A percentile compares a stretch with the other conserved stretches of the same genome.
Evolutionary conservation across 2,113 vertebrate genomes (phyloP).

Genomic region (Rhinopithecus roxellana): DNA sequence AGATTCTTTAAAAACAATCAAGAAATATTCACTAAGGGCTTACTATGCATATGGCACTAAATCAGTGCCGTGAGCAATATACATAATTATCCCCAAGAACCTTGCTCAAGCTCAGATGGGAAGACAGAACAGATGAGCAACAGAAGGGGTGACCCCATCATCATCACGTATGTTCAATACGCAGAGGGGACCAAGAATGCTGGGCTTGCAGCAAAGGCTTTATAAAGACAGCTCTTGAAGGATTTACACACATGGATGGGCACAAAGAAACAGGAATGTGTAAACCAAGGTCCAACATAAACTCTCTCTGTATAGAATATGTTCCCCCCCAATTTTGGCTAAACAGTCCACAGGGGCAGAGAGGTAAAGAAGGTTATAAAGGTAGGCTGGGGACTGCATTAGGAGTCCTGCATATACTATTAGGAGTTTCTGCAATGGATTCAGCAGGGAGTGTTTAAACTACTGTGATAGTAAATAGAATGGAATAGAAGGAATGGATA

Average conservation of each 20-base stretch:
- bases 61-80: neutral
- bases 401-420: too few relatives aligned
- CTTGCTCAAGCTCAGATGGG: neutral
- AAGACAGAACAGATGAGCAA: neutral
- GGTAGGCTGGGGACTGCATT: neutral
- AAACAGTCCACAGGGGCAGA: neutral
- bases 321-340: neutral
- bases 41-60: neutral
- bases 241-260: neutral
- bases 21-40: neutral
- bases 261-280: neutral
- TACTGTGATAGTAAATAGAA: neutral
- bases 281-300: neutral
- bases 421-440: neutral
- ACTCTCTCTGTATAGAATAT: neutral
- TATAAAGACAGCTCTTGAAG: neutral
- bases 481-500: neutral
- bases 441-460: neutral
- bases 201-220: neutral
- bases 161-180: neutral
- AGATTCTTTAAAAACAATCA: neutral
- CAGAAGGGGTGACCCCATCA: neutral
- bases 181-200: neutral
- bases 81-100: neutral
- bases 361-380: neutral